Base-by-base conservation (phyloP, 2,888 invertebrate genomes). In the Enchytraeus crypticus region DNA sequence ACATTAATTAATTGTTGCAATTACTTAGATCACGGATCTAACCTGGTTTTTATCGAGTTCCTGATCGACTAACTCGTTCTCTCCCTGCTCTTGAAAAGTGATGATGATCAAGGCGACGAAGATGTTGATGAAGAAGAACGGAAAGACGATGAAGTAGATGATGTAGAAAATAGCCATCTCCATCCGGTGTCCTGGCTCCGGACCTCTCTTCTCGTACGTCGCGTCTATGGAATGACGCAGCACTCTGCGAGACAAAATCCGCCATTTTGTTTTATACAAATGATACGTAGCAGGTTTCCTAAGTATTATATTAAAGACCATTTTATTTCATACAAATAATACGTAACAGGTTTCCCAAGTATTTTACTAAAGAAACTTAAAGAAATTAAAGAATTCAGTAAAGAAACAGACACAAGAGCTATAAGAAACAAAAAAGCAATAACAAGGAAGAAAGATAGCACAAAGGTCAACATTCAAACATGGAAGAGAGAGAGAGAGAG, bases 81-180 rank as follows among this genome's bases (percentile, higher is more conserved):
- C 98, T 80, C 98, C 98, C 85, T 99, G 98, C 84, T 99, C 98
- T 88, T 99, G 98, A 85, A 99, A 99, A 77, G 98, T 99, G 82
- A 99, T 98, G 85, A 99, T 99, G 84, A 99, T 98, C 87, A 99
- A 89, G 85, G 98, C 98, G 83, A 99, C 98, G 88, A 99, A 99
- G 85, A 99, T 99, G 86, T 98, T 98, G 83, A 99, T 97, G 84
- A 98, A 98, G 91, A 98, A 98, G 87, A 98, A 98, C 79, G 98
- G 98, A 87, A 99, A 99, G 81, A 99, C 98, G 84, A 99, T 92
- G 85, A 99, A 99, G 85, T 98, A 99, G 83, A 98, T 95, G 80
- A 99, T 93, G 86, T 99, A 99, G 87, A 98, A 99, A 84, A 99
- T 89, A 84, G 97, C 95, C 91, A 98, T 97, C 87, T 98, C 97